A percentile compares a stretch with the other conserved stretches of the same genome.
phyloP scores from a whole-genome alignment of 2,113 vertebrate genomes.

The Anoplopoma fimbria region DNA sequence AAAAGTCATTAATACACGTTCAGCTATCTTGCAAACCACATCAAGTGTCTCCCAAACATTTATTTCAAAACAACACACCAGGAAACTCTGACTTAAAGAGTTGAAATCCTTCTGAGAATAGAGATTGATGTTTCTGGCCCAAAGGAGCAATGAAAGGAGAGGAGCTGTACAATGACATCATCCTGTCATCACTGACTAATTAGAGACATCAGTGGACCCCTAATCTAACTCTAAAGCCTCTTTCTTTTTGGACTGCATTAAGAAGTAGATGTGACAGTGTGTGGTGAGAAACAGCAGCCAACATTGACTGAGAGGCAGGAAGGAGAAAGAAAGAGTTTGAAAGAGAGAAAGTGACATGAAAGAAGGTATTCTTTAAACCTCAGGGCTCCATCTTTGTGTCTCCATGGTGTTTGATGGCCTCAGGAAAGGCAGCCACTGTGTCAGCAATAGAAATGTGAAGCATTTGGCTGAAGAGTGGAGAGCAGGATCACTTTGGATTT shows the following conservation, averaged over 20 bases:
- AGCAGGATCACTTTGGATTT: constrained; percentile 11
- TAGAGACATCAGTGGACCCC: constrained; percentile 16
- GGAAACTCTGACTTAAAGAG: not conserved
- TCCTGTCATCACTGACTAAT: constrained; percentile 20
- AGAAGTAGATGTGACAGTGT: not conserved
- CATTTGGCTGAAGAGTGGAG: not conserved
- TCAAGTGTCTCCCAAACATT: not conserved
- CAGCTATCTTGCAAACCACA: not conserved
- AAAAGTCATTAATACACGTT: not conserved
- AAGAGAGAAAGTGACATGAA: not conserved
- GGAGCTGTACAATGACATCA: constrained; percentile 1
- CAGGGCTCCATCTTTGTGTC: constrained; percentile 15
- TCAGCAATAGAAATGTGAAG: constrained; percentile 38
- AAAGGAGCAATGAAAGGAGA: not conserved
- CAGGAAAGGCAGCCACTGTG: constrained; percentile 21
- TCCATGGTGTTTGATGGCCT: not conserved
- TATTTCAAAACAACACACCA: not conserved
- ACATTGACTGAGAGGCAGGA: not conserved
- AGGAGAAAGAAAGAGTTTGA: not conserved
- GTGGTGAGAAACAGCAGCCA: not conserved
- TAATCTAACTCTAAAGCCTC: constrained; percentile 3
- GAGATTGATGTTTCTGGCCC: not conserved
- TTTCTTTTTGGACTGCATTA: constrained; percentile 21
- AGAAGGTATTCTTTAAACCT: not conserved
- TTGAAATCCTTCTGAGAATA: not conserved